Conservation (phyloP, 2,113 vertebrate species). For the Myodes glareolus region DNA sequence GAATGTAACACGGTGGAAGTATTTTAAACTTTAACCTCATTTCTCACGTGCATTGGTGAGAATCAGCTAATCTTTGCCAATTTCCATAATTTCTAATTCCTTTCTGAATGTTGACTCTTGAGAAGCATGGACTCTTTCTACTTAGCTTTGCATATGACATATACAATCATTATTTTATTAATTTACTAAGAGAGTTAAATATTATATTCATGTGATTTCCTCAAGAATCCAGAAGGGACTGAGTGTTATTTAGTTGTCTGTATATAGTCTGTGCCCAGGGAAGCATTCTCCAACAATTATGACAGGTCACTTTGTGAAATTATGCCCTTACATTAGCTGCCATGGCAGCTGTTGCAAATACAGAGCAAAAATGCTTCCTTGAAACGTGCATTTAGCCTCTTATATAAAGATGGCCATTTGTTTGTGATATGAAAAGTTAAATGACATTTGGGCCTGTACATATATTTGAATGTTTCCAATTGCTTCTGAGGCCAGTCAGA, state of each 20-base stretch:
- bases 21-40: not conserved
- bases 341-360: not conserved
- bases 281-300: not conserved
- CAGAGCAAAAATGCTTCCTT: not conserved
- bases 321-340: not conserved
- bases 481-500: not conserved
- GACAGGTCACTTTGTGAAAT: slow-evolving; percentile 18
- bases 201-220: not conserved
- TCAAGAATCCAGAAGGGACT: slow-evolving; percentile 14
- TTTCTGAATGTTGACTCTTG: not conserved
- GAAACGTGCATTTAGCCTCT: not conserved
- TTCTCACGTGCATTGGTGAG: not conserved
- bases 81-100: not conserved
- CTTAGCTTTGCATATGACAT: not conserved
- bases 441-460: not conserved
- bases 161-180: not conserved
- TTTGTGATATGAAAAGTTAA: not conserved
- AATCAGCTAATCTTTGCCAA: not conserved
- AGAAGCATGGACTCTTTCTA: not conserved
- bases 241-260: not conserved
- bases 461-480: not conserved
- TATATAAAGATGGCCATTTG: not conserved
- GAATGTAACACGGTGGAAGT: not conserved
- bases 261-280: not conserved
- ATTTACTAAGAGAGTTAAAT: not conserved